Evolutionary conservation across 2,888 invertebrate species (phyloP).

Genomic region (Hydriomena furcata): DNA sequence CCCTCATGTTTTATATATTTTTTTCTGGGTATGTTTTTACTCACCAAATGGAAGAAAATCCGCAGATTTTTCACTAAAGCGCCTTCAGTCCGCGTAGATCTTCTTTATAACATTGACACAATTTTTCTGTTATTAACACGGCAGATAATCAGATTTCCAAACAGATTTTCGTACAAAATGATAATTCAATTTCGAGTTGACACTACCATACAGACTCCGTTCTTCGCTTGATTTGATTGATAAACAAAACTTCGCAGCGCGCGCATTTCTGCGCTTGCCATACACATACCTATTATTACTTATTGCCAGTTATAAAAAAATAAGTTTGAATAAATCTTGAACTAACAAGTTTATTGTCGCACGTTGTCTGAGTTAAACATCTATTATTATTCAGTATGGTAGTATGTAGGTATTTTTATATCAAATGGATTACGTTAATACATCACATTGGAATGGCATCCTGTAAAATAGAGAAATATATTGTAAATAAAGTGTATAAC

Average conservation of each 20-base stretch:
- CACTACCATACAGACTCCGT: conserved; percentile 53
- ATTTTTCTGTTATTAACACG: conserved; percentile 10
- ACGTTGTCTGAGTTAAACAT: too few species aligned
- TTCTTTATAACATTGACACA: conserved; percentile 3
- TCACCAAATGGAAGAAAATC: conserved; percentile 15
- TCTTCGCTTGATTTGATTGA: conserved; percentile 69
- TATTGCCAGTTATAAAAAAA: too few species aligned
- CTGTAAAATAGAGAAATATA: too few species aligned
- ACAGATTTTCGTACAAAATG: conserved; percentile 55
- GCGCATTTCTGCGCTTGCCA: conserved; percentile 68
- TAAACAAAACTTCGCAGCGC: conserved; percentile 80
- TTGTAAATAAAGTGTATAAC: too few species aligned
- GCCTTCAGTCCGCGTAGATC: not conserved
- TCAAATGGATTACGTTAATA: too few species aligned
- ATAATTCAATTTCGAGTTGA: conserved; percentile 42
- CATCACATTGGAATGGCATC: too few species aligned
- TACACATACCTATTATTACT: too few species aligned
- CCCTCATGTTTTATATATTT: too few species aligned
- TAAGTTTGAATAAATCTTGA: too few species aligned
- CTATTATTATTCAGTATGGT: too few species aligned
- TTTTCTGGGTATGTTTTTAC: not conserved
- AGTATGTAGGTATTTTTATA: too few species aligned
- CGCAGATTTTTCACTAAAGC: conserved; percentile 11
- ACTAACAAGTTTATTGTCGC: too few species aligned
- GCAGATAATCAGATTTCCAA: conserved; percentile 28